These are phyloP conservation scores for Phaethon lepturus DNA, from an alignment of 2,113 vertebrate species.

Conservation along the genomic window DNA sequence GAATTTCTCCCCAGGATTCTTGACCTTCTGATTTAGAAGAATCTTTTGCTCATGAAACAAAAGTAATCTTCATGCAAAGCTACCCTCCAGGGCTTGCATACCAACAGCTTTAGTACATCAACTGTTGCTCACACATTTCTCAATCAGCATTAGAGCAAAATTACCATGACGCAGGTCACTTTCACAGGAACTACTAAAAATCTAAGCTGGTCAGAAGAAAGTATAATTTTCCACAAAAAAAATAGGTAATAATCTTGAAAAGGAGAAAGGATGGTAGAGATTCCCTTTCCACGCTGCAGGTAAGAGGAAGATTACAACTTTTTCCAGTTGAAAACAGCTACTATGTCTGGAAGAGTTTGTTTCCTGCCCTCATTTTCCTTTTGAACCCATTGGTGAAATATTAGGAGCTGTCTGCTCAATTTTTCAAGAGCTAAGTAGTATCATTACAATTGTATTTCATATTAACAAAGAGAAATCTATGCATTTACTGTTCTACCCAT, in stretches of 20 bases:
- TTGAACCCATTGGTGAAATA: not conserved
- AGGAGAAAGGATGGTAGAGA: not conserved
- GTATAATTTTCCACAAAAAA: fast-evolving
- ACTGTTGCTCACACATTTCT: not conserved
- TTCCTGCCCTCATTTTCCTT: not conserved
- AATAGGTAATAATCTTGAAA: not conserved
- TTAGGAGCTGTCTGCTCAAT: not conserved
- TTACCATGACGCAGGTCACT: not conserved
- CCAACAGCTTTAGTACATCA: not conserved
- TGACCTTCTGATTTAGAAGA: not conserved
- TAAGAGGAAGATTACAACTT: not conserved
- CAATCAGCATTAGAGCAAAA: not conserved
- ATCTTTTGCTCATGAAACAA: not conserved
- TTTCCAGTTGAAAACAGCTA: not conserved
- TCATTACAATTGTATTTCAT: not conserved
- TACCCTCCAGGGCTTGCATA: not conserved
- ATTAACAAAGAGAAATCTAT: not conserved
- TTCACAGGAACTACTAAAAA: not conserved
- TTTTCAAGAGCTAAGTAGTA: not conserved
- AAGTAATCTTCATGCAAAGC: not conserved
- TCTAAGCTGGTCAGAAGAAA: not conserved
- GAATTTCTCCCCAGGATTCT: not conserved
- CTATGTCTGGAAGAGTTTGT: not conserved
- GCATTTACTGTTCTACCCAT: not conserved
- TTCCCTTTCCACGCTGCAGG: not conserved